phyloP scores from a whole-genome alignment of 2,888 invertebrate species.

The Cheiracanthium punctorium region DNA sequence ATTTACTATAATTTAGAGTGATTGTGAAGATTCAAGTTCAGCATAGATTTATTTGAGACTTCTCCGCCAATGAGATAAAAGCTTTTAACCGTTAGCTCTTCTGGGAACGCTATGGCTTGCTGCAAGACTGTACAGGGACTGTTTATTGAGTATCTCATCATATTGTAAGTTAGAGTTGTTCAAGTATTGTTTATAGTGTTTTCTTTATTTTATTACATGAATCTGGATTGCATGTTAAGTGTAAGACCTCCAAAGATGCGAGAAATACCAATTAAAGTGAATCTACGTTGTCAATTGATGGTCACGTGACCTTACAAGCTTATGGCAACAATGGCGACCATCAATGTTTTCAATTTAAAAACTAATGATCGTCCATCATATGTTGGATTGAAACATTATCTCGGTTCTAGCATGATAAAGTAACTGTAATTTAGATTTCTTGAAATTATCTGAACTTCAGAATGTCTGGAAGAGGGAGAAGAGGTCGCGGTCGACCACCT shows the following conservation, averaged over 20 bases:
- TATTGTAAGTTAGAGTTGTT: conserved; percentile 9
- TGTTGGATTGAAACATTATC: conserved; percentile 24
- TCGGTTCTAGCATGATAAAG: neutral
- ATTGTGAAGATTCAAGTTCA: neutral
- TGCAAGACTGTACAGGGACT: neutral
- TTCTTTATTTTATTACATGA: neutral
- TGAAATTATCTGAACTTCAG: conserved; percentile 9
- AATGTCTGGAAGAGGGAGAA: conserved; percentile 69
- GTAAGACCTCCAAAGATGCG: neutral
- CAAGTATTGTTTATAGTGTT: neutral
- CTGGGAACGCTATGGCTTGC: conserved; percentile 56
- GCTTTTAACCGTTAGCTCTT: conserved; percentile 63
- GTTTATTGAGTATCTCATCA: neutral
- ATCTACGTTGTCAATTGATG: conserved; percentile 63
- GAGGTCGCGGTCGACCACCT: conserved; percentile 70
- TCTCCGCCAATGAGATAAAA: conserved; percentile 60
- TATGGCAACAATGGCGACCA: conserved; percentile 66
- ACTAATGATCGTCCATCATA: conserved; percentile 32
- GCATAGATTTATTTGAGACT: neutral
- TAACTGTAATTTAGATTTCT: neutral
- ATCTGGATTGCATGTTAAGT: neutral
- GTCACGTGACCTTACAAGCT: conserved; percentile 68
- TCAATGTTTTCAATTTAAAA: conserved; percentile 59
- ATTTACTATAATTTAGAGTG: neutral
- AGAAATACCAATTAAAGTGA: conserved; percentile 20